Percentiles rank a stretch among this genome's conserved stretches.
phyloP scores from a whole-genome alignment of 2,113 vertebrate species.

The Collichthys lucidus region DNA sequence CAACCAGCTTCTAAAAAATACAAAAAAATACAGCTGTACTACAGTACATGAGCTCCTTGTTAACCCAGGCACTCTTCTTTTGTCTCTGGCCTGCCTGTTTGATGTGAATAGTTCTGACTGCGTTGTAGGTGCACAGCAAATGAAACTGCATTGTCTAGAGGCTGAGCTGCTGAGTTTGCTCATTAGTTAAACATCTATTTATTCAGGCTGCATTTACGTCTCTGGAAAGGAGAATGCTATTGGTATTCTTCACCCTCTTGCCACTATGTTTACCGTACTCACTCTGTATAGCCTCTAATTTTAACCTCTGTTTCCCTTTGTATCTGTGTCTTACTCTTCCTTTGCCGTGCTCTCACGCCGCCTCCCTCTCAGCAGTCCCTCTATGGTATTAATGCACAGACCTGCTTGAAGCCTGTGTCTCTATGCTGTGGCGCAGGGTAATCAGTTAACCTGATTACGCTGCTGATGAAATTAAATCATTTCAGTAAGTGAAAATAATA shows the following conservation, averaged over 20 bases:
- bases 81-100: constrained; percentile 10
- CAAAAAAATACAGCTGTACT: background rate
- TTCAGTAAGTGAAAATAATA: constrained; percentile 84
- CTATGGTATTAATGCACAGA: constrained; percentile 67
- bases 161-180: constrained; percentile 51
- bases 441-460: constrained; percentile 85
- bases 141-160: constrained; percentile 37
- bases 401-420: constrained; percentile 71
- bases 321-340: background rate
- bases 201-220: constrained; percentile 15
- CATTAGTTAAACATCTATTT: constrained; percentile 63
- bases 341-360: background rate
- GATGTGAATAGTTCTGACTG: constrained; percentile 31
- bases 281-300: background rate
- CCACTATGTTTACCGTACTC: constrained; percentile 3
- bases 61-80: background rate
- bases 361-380: constrained; percentile 30
- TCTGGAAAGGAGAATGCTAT: background rate
- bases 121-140: constrained; percentile 44
- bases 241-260: constrained; percentile 16
- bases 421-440: constrained; percentile 67
- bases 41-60: constrained; percentile 1
- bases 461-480: constrained; percentile 84
- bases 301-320: background rate
- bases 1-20: background rate